These are phyloP conservation scores for Psittacus erithacus DNA, from an alignment of 2,113 vertebrate genomes.

Conservation along the genomic window DNA sequence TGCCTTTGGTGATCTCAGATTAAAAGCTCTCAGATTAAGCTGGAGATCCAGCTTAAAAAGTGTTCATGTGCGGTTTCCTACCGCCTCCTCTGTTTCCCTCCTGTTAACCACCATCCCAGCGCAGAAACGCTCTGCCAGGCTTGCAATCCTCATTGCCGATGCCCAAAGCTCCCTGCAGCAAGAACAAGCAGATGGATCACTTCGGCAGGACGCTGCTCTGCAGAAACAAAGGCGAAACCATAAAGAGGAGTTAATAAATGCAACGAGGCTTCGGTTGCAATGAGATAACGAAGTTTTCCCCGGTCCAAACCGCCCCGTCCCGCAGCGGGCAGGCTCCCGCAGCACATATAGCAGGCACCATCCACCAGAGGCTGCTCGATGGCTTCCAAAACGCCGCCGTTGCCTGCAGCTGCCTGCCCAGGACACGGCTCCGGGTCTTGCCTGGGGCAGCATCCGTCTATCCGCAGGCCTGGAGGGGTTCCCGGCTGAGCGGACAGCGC, in stretches of 20 bases:
- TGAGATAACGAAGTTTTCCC: accelerated
- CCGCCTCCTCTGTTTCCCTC: not conserved
- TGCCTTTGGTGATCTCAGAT: not conserved
- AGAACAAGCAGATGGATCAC: accelerated
- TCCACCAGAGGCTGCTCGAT: conserved; percentile 63
- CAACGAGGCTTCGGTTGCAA: not conserved
- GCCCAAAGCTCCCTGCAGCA: not conserved
- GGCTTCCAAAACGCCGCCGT: not conserved
- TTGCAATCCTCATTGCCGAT: not conserved
- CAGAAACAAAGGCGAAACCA: not conserved
- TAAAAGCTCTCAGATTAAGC: too few relatives aligned
- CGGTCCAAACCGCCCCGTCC: accelerated
- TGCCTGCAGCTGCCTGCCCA: not conserved
- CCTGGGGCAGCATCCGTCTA: accelerated
- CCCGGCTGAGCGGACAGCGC: accelerated
- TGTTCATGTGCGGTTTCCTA: not conserved
- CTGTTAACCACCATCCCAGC: not conserved
- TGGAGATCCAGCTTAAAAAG: not conserved
- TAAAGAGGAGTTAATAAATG: accelerated
- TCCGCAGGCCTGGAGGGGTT: accelerated
- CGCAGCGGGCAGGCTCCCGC: not conserved
- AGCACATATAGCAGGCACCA: not conserved
- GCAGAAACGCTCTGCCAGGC: not conserved
- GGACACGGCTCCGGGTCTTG: not conserved
- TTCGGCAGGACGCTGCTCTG: accelerated